Evolutionary conservation across 2,113 vertebrate species (phyloP).

Genomic region (Thamnophis sirtalis): DNA sequence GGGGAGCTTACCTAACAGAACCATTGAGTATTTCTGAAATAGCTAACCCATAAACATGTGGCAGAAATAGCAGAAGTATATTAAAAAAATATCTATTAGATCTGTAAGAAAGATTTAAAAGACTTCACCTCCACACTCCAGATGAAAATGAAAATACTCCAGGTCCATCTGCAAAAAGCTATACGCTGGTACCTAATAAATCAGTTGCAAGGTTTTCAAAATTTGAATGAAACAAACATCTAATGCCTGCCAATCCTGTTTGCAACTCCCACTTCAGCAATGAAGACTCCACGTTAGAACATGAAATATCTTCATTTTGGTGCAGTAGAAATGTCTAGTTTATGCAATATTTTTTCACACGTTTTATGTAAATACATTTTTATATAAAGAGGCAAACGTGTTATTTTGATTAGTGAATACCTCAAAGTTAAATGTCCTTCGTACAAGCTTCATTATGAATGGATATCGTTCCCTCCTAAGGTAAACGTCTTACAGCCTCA

Average conservation of each 20-base stretch:
- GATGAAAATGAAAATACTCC: background rate
- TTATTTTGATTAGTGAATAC: background rate
- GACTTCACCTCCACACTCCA: background rate
- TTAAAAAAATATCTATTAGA: background rate
- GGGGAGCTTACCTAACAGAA: too few species aligned
- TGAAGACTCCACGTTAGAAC: background rate
- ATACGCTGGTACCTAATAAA: background rate
- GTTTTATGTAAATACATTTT: background rate
- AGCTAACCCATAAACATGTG: background rate
- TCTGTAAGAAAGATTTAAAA: background rate
- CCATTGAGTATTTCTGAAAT: background rate
- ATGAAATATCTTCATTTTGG: background rate
- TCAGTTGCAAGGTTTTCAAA: background rate
- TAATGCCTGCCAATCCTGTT: background rate
- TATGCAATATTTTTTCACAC: background rate
- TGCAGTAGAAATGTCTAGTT: background rate
- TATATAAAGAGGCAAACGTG: background rate
- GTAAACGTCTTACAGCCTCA: background rate
- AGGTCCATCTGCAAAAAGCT: background rate
- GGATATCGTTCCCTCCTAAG: background rate
- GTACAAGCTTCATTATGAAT: background rate
- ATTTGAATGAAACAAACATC: background rate
- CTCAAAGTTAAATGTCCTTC: background rate
- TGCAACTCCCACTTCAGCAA: background rate
- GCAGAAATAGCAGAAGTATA: background rate